Evolutionary conservation across 2,888 invertebrate species (phyloP), one percentile per base, ranked within the genome.

Genomic region (Drosophila maculinotata): DNA sequence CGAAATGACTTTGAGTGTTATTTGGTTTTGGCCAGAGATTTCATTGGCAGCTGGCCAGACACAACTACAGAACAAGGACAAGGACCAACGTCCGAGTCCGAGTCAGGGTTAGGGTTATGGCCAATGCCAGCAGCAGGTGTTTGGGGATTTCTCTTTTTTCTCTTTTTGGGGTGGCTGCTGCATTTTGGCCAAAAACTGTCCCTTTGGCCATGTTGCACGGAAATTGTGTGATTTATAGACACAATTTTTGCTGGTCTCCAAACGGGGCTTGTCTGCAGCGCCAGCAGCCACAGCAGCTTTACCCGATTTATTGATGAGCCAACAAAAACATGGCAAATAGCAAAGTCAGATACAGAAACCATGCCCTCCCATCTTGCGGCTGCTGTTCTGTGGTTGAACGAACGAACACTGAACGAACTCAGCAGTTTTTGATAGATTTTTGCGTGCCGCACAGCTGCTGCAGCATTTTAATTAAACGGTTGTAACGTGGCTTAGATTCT

Each of bases 221-320:
- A 72, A 77, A 76, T 76, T 73, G 69, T 88, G 74, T 86, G 86
- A 87, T 88, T 88, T 88, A 87, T 88, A 69, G 82, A 74, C 79
- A 73, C 56, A 25, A 53, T 62, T 67, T 54, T 6, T 35, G 44
- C 30, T 15, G 30, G 31, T 25, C 31, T 38, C 33, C 26, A 36
- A 67, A 9, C 28, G 39, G 49, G 38, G 57, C 53, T 67, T 60
- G 69, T 70, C 77, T 74, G 80, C 83, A 73, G 41, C 48, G 78
- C 74, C 78, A 65, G 48, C 53, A 44, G 74, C 66, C 66, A 70
- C 44, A 14, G 20, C n/a, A 44, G 71, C 54, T 20, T 44, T 64
- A 72, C n/a, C 76, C 69, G 84, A 84, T 87, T 84, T 84, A 84
- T 84, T 84, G 87, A 87, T 85, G 84, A 85, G 79, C 74, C 66